Percentiles rank a stretch among this genome's conserved stretches.
phyloP scores from a whole-genome alignment of 2,113 vertebrate genomes.

The Channa argus region DNA sequence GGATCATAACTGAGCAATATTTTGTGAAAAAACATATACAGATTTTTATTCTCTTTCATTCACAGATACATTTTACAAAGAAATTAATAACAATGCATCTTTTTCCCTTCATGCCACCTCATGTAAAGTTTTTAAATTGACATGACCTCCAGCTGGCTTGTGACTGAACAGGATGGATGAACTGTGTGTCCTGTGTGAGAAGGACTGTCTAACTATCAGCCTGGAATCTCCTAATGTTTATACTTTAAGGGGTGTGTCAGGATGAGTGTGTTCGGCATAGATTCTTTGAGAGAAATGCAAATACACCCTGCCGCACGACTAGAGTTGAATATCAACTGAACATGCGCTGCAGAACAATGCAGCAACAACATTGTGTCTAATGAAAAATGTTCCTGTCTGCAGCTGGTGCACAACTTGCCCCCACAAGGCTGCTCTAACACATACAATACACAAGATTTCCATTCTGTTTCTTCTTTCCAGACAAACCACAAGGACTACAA shows the following conservation, averaged over 20 bases:
- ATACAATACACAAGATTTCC: conserved; percentile 33
- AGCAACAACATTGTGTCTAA: conserved; percentile 27
- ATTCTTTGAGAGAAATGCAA: conserved; percentile 58
- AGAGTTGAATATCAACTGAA: conserved; percentile 69
- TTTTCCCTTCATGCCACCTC: not conserved
- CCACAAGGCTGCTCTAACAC: conserved; percentile 46
- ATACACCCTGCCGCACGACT: conserved; percentile 66
- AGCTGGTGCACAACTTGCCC: conserved; percentile 48
- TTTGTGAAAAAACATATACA: too few species aligned
- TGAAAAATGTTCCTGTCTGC: conserved; percentile 69
- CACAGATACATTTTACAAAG: not conserved
- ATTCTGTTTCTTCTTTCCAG: conserved; percentile 53
- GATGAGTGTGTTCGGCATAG: conserved; percentile 64
- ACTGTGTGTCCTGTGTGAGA: conserved; percentile 55
- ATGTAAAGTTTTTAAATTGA: conserved; percentile 23
- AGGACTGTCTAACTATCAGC: conserved; percentile 51
- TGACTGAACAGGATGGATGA: conserved; percentile 66
- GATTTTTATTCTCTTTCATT: too few species aligned
- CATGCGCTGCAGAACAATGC: conserved; percentile 68
- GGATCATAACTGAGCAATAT: too few species aligned
- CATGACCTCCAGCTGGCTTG: conserved; percentile 45
- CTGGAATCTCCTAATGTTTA: conserved; percentile 72
- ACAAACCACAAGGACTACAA: conserved; percentile 62
- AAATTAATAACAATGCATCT: not conserved
- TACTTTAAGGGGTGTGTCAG: conserved; percentile 75